Base-by-base conservation (phyloP, 2,113 vertebrate genomes). In the Steatornis caripensis region DNA sequence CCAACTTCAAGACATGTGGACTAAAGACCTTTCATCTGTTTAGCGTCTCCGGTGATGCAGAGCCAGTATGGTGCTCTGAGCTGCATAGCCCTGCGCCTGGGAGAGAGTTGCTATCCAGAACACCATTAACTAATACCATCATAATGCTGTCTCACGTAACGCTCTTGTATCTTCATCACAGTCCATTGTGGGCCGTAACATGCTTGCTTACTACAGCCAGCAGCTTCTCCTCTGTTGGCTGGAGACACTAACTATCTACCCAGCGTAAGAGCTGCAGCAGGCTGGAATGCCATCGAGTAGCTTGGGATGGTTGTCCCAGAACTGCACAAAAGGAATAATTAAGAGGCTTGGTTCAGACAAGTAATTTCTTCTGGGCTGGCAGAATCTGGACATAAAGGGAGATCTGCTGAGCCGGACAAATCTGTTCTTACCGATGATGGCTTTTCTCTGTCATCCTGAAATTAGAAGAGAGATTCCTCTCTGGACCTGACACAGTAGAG, bases 301-400 rank as follows among this genome's bases (percentile, higher is more conserved):
- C 57, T 89, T 68, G 43, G 21, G 43, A 75, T 89, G n/a, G 48
- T 90, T 84, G 69, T 95, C 69, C 71, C 64, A 77, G 60, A 83
- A 84, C 48, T 68, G 81, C 37, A 76, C 64, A 96, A 89, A 90
- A 64, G 51, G 68, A 96, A 91, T 89, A 90, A 93, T 95, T 95
- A 90, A 95, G 62, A 93, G 51, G 32, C 45, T 37, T 77, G 16
- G 15, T 90, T 92, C 68, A 90, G 68, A 77, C 30, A 80, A 85
- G 24, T 74, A 51, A 81, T 92, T 93, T 86, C 64, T 88, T 86
- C 83, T 57, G 19, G 49, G 26, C 60, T 95, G 68, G 34, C 68
- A 94, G 80, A 65, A 92, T 88, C 68, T 93, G 51, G 78, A 83
- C 72, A 94, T 93, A 91, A 91, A 93, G 30, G 82, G 61, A 82